Percentiles rank a stretch among this genome's conserved stretches.
Evolutionary conservation across 2,113 vertebrate genomes (phyloP).

Genomic region (Pygoscelis adeliae): DNA sequence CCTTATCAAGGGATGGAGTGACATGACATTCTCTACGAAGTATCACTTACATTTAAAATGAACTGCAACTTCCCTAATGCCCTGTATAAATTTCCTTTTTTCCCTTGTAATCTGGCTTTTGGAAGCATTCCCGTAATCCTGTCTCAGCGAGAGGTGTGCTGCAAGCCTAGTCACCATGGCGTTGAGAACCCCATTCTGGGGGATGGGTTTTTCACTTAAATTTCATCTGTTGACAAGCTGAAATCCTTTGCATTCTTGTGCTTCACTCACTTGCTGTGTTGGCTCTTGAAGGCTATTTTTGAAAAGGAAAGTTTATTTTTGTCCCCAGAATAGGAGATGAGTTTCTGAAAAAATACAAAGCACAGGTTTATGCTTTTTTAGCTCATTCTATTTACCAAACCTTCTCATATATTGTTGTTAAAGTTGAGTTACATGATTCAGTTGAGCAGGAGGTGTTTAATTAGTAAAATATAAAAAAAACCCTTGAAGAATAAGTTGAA

Average conservation of each 20-base stretch:
- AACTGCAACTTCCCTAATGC: not conserved
- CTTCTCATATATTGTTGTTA: not conserved
- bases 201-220: not conserved
- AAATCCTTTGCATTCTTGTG: not conserved
- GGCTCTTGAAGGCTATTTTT: conserved; percentile 22
- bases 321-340: not conserved
- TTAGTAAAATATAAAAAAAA: not conserved
- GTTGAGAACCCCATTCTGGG: not conserved
- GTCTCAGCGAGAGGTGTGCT: not conserved
- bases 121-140: not conserved
- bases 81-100: not conserved
- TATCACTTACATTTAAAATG: not conserved
- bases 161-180: not conserved
- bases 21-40: not conserved
- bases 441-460: not conserved
- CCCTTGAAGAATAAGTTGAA: not conserved
- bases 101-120: not conserved
- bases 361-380: not conserved
- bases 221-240: not conserved
- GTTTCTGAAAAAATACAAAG: not conserved
- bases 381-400: not conserved
- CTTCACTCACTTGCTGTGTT: not conserved
- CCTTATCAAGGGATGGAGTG: not conserved
- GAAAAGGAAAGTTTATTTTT: conserved; percentile 15
- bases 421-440: not conserved